phyloP scores from a whole-genome alignment of 2,888 invertebrate species.

The Archips xylosteana region DNA sequence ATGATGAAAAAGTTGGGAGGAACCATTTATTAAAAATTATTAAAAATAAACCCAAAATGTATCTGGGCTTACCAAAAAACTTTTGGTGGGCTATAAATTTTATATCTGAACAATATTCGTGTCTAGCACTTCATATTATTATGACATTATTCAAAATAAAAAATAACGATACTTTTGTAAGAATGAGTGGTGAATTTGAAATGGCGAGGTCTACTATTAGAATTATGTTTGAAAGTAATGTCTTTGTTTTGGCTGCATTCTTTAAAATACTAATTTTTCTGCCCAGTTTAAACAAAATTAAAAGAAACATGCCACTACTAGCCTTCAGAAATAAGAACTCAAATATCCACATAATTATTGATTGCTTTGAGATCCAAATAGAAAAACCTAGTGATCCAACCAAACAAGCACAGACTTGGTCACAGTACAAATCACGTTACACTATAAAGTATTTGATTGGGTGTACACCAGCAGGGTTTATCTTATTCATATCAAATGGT shows the following conservation, averaged over 20 bases:
- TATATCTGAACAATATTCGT: background rate
- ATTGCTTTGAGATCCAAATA: background rate
- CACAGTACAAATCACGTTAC: constrained; percentile 2
- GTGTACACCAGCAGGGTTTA: constrained; percentile 15
- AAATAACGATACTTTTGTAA: constrained; percentile 17
- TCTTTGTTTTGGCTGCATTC: background rate
- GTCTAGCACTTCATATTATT: constrained; percentile 5
- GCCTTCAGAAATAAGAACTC: background rate
- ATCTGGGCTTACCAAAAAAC: constrained; percentile 1
- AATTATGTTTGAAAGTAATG: background rate
- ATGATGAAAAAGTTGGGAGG: background rate
- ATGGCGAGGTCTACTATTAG: background rate
- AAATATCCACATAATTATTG: background rate
- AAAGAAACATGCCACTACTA: background rate
- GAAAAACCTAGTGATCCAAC: background rate
- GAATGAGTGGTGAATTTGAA: constrained; percentile 12
- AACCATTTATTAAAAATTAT: background rate
- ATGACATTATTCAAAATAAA: constrained; percentile 27
- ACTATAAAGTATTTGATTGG: constrained; percentile 1
- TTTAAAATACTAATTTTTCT: background rate
- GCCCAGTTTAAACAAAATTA: background rate
- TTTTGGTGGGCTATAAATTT: constrained; percentile 2
- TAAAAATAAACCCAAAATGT: background rate
- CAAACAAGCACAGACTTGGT: background rate
- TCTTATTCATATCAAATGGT: constrained; percentile 5